Evolutionary conservation across 2,888 invertebrate species (phyloP), one percentile per base, ranked within the genome.

Genomic region (Athalia circularis): DNA sequence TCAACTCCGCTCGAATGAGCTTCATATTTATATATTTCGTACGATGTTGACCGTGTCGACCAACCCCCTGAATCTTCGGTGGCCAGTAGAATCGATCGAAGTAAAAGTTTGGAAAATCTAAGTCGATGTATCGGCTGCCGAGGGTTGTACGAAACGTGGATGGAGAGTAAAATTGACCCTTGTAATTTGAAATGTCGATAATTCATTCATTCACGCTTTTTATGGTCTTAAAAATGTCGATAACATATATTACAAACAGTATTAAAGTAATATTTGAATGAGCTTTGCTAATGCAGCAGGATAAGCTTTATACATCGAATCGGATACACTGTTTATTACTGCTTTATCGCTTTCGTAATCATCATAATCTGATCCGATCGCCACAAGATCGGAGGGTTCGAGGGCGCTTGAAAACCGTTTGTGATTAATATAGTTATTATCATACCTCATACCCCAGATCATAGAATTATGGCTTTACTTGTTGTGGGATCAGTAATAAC

Each of bases 311-410:
- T 52, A n/a, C n/a, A 68, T 13, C 29, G 54, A 67, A 13, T 29
- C 50, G 45, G 8, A 29, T 9, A 65, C 72, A 57, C 47, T 47
- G 4, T 11, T 7, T 65, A 52, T 62, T 13, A 47, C 67, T 72
- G 64, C 64, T 74, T 77, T 47, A 77, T 77, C 62, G 62, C 75
- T 65, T 76, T 57, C 50, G 75, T 54, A 64, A 54, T 15, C n/a
- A n/a, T 48, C 62, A 64, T 48, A 29, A 54, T 62, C 75, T 29
- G 29, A 29, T 29, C 29, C 29, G 29, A 76, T 76, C 75, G 64
- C 15, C 62, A 29, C n/a, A 47, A 54, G 13, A 64, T 62, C 65
- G 13, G 47, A 13, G 13, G 45, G 15, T 59, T 72, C 72, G 57
- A 72, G 57, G 13, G 59, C 1, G 45, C 47, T 59, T 47, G 13